Conservation (phyloP, 2,888 invertebrate species). For the Prosopocoilus inquinatus region DNA sequence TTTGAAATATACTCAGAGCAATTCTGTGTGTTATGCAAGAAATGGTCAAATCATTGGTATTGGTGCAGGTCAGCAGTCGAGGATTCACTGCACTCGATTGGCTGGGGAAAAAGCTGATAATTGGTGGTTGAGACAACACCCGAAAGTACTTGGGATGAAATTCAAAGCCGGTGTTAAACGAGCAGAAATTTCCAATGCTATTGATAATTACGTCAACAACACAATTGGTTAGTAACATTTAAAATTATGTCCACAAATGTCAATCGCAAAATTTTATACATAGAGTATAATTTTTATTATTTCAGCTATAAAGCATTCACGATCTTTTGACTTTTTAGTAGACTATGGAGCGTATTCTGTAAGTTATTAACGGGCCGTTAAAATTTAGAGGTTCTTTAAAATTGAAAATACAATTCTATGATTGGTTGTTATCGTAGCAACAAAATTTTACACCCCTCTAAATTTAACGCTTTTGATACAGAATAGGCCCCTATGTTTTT, state of each 20-base stretch:
- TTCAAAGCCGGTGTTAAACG: slow-evolving; percentile 85
- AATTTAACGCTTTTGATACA: too few species aligned
- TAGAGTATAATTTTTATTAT: not conserved
- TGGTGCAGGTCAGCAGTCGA: slow-evolving; percentile 98
- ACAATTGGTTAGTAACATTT: slow-evolving; percentile 66
- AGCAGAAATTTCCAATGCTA: slow-evolving; percentile 91
- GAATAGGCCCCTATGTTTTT: too few species aligned
- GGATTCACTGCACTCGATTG: slow-evolving; percentile 96
- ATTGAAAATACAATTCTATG: too few species aligned
- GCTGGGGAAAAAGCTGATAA: slow-evolving; percentile 97
- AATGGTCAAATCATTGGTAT: slow-evolving; percentile 93
- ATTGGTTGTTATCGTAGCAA: too few species aligned
- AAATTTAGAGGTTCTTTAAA: too few species aligned
- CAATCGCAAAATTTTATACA: not conserved
- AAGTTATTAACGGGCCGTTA: too few species aligned
- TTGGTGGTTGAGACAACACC: slow-evolving; percentile 97
- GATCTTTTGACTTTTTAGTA: too few species aligned
- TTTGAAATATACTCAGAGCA: slow-evolving; percentile 96
- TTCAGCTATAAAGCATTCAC: not conserved
- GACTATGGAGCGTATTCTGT: too few species aligned
- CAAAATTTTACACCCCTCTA: too few species aligned
- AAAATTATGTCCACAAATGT: not conserved
- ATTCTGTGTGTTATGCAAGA: slow-evolving; percentile 95
- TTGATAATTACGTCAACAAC: slow-evolving; percentile 91
- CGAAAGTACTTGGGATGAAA: slow-evolving; percentile 75